phyloP scores from a whole-genome alignment of 1,140 invertebrate genomes.

The Prorops nasuta region DNA sequence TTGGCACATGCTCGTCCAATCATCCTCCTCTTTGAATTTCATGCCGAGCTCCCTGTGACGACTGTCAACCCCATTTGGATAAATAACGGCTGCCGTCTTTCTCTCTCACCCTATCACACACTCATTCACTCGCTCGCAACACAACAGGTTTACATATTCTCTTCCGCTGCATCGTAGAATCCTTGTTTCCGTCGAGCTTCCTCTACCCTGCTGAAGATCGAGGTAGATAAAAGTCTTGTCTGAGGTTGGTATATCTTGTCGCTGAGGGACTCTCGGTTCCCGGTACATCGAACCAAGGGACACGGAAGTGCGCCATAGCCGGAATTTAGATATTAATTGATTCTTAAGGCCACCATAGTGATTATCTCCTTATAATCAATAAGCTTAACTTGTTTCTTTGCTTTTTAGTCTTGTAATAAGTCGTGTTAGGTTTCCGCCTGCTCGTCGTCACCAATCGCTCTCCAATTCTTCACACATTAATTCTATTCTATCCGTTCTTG shows the following conservation, averaged over 20 bases:
- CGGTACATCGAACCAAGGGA: slow-evolving; percentile 1
- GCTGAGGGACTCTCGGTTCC: background rate
- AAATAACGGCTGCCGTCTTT: slow-evolving; percentile 17
- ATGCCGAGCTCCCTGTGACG: slow-evolving; percentile 9
- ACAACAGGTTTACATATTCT: background rate
- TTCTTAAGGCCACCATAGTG: slow-evolving; percentile 53
- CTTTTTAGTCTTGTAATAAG: slow-evolving; percentile 9
- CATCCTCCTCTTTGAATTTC: slow-evolving; percentile 7
- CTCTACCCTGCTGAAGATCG: slow-evolving; percentile 26
- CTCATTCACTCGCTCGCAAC: background rate
- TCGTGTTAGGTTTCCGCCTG: slow-evolving; percentile 9
- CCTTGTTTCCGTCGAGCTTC: slow-evolving; percentile 4
- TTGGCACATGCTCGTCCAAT: slow-evolving; percentile 14
- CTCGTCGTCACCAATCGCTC: slow-evolving; percentile 7
- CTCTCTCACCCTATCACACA: background rate
- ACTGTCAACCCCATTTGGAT: slow-evolving; percentile 28
- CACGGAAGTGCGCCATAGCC: slow-evolving; percentile 37
- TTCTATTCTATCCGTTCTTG: background rate
- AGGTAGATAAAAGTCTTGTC: slow-evolving; percentile 23
- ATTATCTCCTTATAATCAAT: slow-evolving; percentile 46
- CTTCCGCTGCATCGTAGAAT: background rate
- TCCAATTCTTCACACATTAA: slow-evolving; percentile 7
- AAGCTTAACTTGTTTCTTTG: slow-evolving; percentile 29
- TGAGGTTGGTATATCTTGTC: background rate
- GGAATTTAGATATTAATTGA: slow-evolving; percentile 45